phyloP scores from a whole-genome alignment of 2,888 invertebrate species.

The Cantharis flavilabris region DNA sequence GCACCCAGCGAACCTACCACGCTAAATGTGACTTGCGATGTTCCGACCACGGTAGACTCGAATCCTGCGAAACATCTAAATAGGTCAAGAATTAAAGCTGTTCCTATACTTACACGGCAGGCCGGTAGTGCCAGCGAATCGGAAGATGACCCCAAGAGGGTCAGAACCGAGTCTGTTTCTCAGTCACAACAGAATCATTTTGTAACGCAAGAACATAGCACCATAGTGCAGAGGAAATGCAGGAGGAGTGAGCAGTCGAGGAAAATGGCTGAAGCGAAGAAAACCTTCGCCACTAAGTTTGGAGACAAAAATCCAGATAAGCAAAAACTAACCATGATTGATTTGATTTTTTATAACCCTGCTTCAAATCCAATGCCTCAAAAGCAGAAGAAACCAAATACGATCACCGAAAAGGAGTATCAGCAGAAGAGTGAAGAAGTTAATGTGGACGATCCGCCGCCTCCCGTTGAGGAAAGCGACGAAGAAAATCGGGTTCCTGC shows the following conservation, averaged over 20 bases:
- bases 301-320: conserved; percentile 63
- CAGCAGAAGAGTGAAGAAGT: neutral
- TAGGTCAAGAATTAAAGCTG: conserved; percentile 69
- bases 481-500: conserved; percentile 60
- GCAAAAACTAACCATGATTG: conserved; percentile 83
- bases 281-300: conserved; percentile 60
- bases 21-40: conserved; percentile 37
- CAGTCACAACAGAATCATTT: neutral
- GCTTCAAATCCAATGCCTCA: conserved; percentile 69
- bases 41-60: conserved; percentile 56
- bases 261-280: conserved; percentile 60
- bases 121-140: conserved; percentile 71
- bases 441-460: neutral
- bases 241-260: conserved; percentile 57
- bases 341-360: conserved; percentile 91
- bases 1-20: neutral
- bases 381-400: conserved; percentile 1
- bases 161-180: conserved; percentile 50
- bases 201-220: conserved; percentile 4
- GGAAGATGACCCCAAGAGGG: conserved; percentile 63
- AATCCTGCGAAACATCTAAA: conserved; percentile 62
- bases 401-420: neutral
- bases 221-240: conserved; percentile 45
- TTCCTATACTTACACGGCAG: conserved; percentile 69
- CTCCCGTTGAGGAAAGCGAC: conserved; percentile 14